A percentile compares a stretch with the other conserved stretches of the same genome.
Conservation (phyloP, 2,113 vertebrate species). For the Oenanthe oenanthe region DNA sequence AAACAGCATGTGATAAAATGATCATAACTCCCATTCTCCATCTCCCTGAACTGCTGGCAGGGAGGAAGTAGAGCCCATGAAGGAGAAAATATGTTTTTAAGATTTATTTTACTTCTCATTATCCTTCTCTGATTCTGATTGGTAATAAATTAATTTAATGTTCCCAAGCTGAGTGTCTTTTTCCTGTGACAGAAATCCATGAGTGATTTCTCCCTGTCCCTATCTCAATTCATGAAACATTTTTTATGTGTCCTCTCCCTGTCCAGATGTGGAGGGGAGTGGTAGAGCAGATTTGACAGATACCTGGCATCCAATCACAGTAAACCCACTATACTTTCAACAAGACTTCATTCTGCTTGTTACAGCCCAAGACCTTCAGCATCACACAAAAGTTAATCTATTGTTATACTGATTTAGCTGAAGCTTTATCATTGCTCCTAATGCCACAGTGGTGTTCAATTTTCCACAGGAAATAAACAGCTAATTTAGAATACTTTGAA, state of each 20-base stretch:
- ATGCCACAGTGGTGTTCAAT: not conserved
- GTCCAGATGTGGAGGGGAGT: not conserved
- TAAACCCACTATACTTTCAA: not conserved
- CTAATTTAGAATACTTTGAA: slow-evolving; percentile 45
- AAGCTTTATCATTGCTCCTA: not conserved
- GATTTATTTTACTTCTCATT: not conserved
- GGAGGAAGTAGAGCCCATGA: not conserved
- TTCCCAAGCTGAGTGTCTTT: not conserved
- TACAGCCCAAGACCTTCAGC: not conserved
- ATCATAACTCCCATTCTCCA: rapidly evolving
- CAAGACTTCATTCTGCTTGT: not conserved
- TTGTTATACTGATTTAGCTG: not conserved
- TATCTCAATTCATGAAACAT: not conserved
- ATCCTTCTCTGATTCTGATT: not conserved
- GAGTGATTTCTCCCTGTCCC: not conserved
- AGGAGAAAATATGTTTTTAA: not conserved
- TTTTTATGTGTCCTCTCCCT: not conserved
- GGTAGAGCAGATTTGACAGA: not conserved
- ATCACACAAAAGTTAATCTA: not conserved
- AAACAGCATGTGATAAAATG: rapidly evolving
- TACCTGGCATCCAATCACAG: not conserved
- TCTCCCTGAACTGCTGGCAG: not conserved
- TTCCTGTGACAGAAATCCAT: rapidly evolving
- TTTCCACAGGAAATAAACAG: slow-evolving; percentile 37
- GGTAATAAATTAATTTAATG: not conserved